Evolutionary conservation across 2,888 invertebrate species (phyloP).

Genomic region (Bimastos eiseni): DNA sequence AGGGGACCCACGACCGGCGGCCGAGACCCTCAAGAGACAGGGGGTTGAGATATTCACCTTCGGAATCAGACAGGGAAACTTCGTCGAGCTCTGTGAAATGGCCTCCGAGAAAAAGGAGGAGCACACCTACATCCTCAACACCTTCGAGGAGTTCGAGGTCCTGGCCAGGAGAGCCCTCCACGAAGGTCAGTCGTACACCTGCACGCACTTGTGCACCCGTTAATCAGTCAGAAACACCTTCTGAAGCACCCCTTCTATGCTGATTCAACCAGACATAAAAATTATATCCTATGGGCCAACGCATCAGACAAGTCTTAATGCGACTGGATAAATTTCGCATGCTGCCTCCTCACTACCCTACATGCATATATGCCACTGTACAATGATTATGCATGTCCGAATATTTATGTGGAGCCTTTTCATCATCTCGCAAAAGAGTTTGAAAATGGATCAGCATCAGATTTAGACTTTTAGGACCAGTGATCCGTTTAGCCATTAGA

Average conservation of each 20-base stretch:
- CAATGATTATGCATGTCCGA: no score
- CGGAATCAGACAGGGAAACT: constrained; percentile 70
- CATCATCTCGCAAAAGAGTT: no score
- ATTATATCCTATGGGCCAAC: no score
- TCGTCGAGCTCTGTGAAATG: constrained; percentile 67
- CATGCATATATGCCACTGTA: no score
- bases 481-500: no score
- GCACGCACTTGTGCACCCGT: not conserved
- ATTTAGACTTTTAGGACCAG: no score
- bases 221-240: not conserved
- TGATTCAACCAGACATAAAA: no score
- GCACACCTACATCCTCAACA: constrained; percentile 71
- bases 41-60: constrained; percentile 65
- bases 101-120: constrained; percentile 70
- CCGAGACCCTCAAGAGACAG: constrained; percentile 65
- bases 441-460: no score
- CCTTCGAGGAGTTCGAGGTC: constrained; percentile 73
- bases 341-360: no score
- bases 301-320: no score
- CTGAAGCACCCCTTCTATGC: not conserved
- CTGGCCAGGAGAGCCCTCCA: constrained; percentile 72
- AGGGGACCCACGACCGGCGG: constrained; percentile 70
- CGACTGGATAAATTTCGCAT: no score
- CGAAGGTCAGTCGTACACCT: constrained; percentile 64
- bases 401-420: no score